Percentiles rank a stretch among this genome's conserved stretches.
phyloP scores from a whole-genome alignment of 2,113 vertebrate species.

The Isurus oxyrinchus region DNA sequence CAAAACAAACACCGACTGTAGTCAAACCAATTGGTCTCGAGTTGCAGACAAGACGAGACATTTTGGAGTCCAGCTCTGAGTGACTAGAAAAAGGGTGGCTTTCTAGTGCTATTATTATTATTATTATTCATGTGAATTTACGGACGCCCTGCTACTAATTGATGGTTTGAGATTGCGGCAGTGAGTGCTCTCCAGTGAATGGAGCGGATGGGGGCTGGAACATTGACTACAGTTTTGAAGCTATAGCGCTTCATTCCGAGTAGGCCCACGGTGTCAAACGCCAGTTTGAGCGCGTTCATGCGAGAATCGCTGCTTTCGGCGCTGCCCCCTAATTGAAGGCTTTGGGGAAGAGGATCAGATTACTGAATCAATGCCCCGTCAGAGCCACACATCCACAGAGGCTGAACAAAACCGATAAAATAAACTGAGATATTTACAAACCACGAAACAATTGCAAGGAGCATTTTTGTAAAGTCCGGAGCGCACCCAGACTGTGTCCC shows the following conservation, averaged over 20 bases:
- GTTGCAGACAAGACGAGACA: not conserved
- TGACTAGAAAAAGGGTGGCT: not conserved
- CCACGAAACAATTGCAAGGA: not conserved
- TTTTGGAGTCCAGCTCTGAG: not conserved
- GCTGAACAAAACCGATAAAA: not conserved
- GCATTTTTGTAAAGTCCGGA: not conserved
- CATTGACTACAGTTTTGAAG: not conserved
- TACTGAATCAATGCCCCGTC: not conserved
- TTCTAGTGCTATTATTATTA: too few species aligned
- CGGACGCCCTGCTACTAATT: not conserved
- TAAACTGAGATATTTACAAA: not conserved
- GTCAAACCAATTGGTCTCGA: not conserved
- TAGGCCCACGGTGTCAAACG: too few species aligned
- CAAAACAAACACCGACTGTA: not conserved
- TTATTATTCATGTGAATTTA: too few species aligned
- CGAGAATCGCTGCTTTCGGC: not conserved
- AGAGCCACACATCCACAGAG: not conserved
- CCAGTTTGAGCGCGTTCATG: not conserved
- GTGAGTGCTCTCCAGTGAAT: not conserved
- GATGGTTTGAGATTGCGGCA: not conserved
- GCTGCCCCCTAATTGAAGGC: not conserved
- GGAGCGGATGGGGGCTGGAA: not conserved
- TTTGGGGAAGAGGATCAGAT: not conserved
- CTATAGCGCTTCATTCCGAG: too few species aligned
- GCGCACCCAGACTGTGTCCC: not conserved